Conservation (phyloP, 1,140 invertebrate genomes). For the Physella acuta region DNA sequence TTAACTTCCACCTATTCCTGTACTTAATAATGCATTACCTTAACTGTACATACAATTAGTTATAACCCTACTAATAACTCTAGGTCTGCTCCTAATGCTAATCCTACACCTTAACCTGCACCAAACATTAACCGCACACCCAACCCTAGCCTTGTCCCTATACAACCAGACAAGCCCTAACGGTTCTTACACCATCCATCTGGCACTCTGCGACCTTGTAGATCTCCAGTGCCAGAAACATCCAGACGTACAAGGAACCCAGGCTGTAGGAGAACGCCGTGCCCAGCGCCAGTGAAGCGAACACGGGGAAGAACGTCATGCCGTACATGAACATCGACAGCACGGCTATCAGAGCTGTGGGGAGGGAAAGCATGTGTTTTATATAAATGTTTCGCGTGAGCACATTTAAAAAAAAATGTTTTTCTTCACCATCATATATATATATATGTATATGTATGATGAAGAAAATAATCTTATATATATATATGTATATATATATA, state of each 20-base stretch:
- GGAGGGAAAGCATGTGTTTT: no score
- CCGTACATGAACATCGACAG: constrained; percentile 40
- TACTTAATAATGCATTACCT: no score
- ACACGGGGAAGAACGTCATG: constrained; percentile 37
- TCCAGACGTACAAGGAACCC: constrained; percentile 33
- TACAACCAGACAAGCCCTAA: not conserved
- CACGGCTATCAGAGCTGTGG: constrained; percentile 33
- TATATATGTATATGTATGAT: not conserved
- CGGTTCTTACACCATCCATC: constrained; percentile 9
- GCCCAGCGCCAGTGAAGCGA: constrained; percentile 31
- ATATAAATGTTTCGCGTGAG: no score
- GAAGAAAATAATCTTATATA: not conserved
- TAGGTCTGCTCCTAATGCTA: no score
- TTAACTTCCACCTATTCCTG: no score
- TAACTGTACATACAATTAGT: not conserved
- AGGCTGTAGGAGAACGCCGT: constrained; percentile 28
- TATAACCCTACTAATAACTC: no score
- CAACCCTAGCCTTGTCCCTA: not conserved
- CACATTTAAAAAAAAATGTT: not conserved
- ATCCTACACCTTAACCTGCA: not conserved
- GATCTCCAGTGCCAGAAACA: constrained; percentile 24
- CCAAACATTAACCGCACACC: not conserved
- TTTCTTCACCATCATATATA: not conserved
- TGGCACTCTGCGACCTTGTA: constrained; percentile 26
- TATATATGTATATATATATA: not conserved